Conservation (phyloP, 2,797 vertebrate species). For the Pelobates cultripes region DNA sequence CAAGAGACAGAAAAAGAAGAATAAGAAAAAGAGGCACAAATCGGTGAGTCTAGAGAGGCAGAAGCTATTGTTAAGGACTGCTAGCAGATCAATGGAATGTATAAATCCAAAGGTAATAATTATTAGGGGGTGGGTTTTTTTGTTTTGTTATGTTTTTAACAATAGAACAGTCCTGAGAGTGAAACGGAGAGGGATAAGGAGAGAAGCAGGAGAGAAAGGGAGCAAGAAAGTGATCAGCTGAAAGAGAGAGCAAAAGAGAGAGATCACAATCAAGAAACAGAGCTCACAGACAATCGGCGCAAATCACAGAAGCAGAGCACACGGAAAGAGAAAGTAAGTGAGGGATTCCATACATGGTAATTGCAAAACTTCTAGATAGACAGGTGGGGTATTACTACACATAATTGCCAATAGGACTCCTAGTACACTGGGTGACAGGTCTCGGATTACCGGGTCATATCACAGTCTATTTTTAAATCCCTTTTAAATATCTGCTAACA, state of each 20-base stretch:
- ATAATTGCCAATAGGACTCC: too few relatives aligned
- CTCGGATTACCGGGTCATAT: too few relatives aligned
- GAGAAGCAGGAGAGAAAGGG: constrained; percentile 64
- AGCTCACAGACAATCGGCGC: constrained; percentile 58
- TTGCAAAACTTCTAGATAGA: not conserved
- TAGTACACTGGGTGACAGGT: too few relatives aligned
- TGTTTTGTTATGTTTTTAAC: constrained; percentile 17
- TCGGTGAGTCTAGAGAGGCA: constrained; percentile 64
- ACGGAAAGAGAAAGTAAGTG: constrained; percentile 71
- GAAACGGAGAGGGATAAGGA: constrained; percentile 68
- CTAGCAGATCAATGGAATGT: not conserved
- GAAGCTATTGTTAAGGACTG: not conserved
- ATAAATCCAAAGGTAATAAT: not conserved
- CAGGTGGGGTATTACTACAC: too few relatives aligned
- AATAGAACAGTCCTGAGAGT: constrained; percentile 71
- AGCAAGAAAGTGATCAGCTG: constrained; percentile 51
- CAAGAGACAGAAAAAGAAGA: constrained; percentile 75
- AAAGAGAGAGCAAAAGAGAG: constrained; percentile 59
- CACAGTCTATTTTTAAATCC: too few relatives aligned
- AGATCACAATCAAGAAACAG: constrained; percentile 63
- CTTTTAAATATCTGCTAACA: too few relatives aligned
- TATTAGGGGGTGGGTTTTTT: constrained; percentile 13
- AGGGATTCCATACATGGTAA: not conserved
- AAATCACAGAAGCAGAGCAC: constrained; percentile 64
- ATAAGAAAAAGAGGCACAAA: constrained; percentile 73